These are phyloP conservation scores for Pipistrellus nathusii DNA, from an alignment of 2,797 vertebrate species.

Conservation along the genomic window DNA sequence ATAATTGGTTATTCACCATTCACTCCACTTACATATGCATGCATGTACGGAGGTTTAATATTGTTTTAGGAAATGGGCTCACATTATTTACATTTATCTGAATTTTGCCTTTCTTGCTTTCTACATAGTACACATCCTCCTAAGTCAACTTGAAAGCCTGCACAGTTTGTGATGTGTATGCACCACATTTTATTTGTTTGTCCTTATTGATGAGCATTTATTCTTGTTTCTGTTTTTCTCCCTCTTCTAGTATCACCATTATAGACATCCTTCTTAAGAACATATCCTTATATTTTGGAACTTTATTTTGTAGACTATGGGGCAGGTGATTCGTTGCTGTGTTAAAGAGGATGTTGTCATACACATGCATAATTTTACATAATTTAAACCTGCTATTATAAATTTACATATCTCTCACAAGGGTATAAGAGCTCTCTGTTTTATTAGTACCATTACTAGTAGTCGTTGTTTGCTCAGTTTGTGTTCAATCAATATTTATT, in stretches of 20 bases:
- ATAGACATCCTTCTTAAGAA: not conserved
- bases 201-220: not conserved
- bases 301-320: slow-evolving; percentile 18
- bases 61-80: slow-evolving; percentile 4
- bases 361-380: not conserved
- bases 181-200: not conserved
- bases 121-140: not conserved
- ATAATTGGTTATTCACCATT: not conserved
- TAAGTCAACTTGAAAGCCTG: not conserved
- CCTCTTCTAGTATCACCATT: not conserved
- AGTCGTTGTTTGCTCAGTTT: not conserved
- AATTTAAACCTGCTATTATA: not conserved
- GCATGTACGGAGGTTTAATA: not conserved
- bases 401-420: not conserved
- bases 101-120: slow-evolving; percentile 33
- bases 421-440: not conserved
- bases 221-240: not conserved
- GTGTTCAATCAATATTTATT: not conserved
- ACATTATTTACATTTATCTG: not conserved
- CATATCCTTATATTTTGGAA: not conserved
- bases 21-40: not conserved
- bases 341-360: not conserved
- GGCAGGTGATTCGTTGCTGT: not conserved
- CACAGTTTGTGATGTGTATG: not conserved
- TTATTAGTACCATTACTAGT: not conserved